These are phyloP conservation scores for Myxocyprinus asiaticus DNA, from an alignment of 2,113 vertebrate genomes.

Conservation along the genomic window DNA sequence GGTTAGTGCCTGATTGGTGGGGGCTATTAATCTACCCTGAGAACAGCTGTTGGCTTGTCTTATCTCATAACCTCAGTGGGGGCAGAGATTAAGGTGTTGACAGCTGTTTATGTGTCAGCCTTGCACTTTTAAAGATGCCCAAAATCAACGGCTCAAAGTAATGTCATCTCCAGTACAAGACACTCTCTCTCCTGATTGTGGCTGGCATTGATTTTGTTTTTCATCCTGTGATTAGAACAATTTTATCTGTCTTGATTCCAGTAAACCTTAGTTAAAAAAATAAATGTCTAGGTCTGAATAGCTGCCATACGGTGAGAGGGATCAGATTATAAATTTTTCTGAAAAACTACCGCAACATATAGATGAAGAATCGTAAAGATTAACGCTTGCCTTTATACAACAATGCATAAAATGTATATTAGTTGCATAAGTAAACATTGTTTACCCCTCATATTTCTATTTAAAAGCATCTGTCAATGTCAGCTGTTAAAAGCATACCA, in stretches of 20 bases:
- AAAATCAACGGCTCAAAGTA: constrained; percentile 17
- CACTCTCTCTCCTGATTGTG: not conserved
- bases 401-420: not conserved
- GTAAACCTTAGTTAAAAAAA: not conserved
- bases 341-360: constrained; percentile 20
- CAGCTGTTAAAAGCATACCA: not conserved
- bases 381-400: not conserved
- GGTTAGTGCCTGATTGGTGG: not conserved
- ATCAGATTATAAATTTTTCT: constrained; percentile 33
- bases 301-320: constrained; percentile 17
- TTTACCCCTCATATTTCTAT: not conserved
- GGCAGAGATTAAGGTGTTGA: constrained; percentile 40
- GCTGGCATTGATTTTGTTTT: not conserved
- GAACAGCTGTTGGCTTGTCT: constrained; percentile 53
- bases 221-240: constrained; percentile 7
- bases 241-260: not conserved
- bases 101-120: constrained; percentile 49
- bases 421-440: not conserved
- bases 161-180: not conserved
- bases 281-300: constrained; percentile 22
- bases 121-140: constrained; percentile 28
- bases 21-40: constrained; percentile 11
- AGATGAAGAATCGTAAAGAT: not conserved
- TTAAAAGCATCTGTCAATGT: constrained; percentile 21
- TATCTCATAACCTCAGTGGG: constrained; percentile 41